Percentiles rank a stretch among this genome's conserved stretches.
Evolutionary conservation across 2,113 vertebrate genomes (phyloP).

Genomic region (Triplophysa siluroides): DNA sequence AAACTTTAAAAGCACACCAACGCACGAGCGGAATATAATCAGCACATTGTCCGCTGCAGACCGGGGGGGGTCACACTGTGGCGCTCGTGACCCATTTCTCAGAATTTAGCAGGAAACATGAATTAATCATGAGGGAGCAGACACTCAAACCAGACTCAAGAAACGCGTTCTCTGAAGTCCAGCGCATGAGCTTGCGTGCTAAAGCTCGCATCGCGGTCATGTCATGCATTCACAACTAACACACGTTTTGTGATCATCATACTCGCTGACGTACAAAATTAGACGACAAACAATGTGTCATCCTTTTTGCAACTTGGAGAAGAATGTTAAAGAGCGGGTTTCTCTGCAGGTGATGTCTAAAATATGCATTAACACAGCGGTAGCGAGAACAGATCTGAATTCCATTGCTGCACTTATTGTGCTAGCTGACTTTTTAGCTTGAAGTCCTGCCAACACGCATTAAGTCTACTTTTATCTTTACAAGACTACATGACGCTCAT

Average conservation of each 20-base stretch:
- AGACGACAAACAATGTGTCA: neutral
- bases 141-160: constrained; percentile 4
- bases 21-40: constrained; percentile 45
- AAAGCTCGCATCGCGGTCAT: neutral
- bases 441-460: neutral
- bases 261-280: neutral
- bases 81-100: constrained; percentile 39
- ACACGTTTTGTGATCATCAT: neutral
- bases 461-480: neutral
- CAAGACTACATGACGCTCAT: neutral
- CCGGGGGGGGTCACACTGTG: constrained; percentile 17
- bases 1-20: constrained; percentile 31
- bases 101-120: constrained; percentile 46
- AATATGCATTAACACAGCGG: neutral
- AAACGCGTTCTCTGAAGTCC: neutral
- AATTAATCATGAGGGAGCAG: constrained; percentile 43
- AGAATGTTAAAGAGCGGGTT: neutral
- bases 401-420: neutral
- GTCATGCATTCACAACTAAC: neutral
- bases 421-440: neutral
- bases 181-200: neutral
- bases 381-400: neutral
- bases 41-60: constrained; percentile 53
- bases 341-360: constrained; percentile 3
- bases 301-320: neutral